Evolutionary conservation across 64 coral and sea anemone species (phyloP).

Genomic region (Exaiptasia diaphana): DNA sequence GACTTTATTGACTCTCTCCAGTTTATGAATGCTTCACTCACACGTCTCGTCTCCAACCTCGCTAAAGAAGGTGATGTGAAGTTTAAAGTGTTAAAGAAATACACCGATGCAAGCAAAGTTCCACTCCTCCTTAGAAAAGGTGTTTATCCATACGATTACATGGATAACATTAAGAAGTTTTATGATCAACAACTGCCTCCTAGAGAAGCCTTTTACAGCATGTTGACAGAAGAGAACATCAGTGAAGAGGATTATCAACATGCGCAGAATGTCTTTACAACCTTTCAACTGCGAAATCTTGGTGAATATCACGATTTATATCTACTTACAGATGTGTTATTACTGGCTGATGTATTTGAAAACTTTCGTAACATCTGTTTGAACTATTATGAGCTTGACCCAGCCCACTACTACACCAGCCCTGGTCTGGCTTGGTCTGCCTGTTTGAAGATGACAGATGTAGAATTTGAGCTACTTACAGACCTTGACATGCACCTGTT

Average conservation of each 20-base stretch:
- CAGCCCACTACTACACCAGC: constrained; percentile 9
- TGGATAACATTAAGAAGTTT: background rate
- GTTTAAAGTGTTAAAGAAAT: constrained; percentile 3
- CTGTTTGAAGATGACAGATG: background rate
- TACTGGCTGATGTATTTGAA: no score
- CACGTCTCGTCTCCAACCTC: constrained; percentile 9
- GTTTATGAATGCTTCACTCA: constrained; percentile 42
- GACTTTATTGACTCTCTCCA: constrained; percentile 32
- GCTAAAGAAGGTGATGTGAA: constrained; percentile 12
- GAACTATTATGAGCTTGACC: constrained; percentile 18
- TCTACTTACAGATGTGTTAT: no score
- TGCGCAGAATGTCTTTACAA: background rate
- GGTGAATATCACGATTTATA: no score
- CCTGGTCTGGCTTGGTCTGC: constrained; percentile 19
- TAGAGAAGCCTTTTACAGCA: background rate
- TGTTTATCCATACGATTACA: no score
- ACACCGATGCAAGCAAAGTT: background rate
- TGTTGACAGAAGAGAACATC: background rate
- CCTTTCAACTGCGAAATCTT: background rate
- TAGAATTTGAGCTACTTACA: background rate
- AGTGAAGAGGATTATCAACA: background rate
- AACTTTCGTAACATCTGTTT: no score
- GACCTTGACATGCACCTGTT: constrained; percentile 10
- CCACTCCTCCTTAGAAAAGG: background rate
- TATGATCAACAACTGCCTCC: background rate